phyloP scores from a whole-genome alignment of 2,797 vertebrate genomes.

The Gymnodraco acuticeps region DNA sequence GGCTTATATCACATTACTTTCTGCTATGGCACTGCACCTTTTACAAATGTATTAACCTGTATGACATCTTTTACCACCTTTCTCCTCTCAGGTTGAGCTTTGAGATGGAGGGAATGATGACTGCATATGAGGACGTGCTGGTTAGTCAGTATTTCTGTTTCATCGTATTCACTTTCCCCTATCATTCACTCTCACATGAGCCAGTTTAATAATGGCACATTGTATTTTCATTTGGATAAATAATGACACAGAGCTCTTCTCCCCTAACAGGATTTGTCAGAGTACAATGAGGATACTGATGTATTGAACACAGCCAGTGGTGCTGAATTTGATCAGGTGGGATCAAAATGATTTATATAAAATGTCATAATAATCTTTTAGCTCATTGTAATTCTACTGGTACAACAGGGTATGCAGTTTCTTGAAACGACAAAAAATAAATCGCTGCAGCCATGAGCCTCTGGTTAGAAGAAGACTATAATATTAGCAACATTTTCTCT shows the following conservation, averaged over 20 bases:
- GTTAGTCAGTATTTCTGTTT: slow-evolving; percentile 45
- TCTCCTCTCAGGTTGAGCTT: slow-evolving; percentile 36
- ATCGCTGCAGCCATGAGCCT: too few relatives aligned
- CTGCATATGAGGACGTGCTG: slow-evolving; percentile 39
- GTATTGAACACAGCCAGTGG: not conserved
- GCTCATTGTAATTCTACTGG: too few relatives aligned
- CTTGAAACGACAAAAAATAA: too few relatives aligned
- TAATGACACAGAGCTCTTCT: not conserved
- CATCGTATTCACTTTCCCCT: not conserved
- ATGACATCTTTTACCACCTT: not conserved
- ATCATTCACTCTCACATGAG: not conserved
- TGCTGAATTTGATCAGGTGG: slow-evolving; percentile 72
- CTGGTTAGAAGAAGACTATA: too few relatives aligned
- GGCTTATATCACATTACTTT: not conserved
- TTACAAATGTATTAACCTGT: not conserved
- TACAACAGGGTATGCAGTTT: too few relatives aligned
- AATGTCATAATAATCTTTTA: too few relatives aligned
- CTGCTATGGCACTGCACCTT: not conserved
- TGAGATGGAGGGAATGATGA: slow-evolving; percentile 29
- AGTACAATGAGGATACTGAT: slow-evolving; percentile 43
- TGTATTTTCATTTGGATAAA: not conserved
- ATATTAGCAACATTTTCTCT: too few relatives aligned
- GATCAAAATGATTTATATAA: not conserved
- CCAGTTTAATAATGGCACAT: not conserved
- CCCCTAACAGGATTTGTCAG: slow-evolving; percentile 51